Evolutionary conservation across 2,888 invertebrate species (phyloP), one percentile per base, ranked within the genome.

Genomic region (Mesorhabditis sp.): DNA sequence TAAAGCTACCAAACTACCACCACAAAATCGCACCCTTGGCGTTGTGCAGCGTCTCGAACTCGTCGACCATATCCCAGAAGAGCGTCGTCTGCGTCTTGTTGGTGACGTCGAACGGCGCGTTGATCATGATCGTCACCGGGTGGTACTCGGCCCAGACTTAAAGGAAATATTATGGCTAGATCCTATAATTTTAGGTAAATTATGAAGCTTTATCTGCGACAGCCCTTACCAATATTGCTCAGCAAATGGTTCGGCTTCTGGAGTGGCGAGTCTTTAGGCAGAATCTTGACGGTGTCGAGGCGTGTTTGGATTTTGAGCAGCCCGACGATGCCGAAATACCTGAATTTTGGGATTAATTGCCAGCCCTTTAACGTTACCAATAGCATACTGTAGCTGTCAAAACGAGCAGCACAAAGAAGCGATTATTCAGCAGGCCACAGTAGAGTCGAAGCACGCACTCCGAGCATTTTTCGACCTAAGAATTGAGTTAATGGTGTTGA

Each of bases 101-200:
- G 13, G 74, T 62, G 43, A 83, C 64, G 67, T 84, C 76, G 58
- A 84, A 67, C 5, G 80, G 82, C 3, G 69, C 58, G 67, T 83
- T 83, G 41, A 84, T 74, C 43, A 84, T 67, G 15, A 85, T 76
- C 4, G 83, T 83, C 62, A 84, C 83, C 4, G 85, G 80, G 44
- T 83, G 83, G 70, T 85, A 82, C 67, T 85, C 82, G 43, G 75
- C 76, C 84, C 84, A 85, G 4, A 85, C 83, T 70, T 74, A 69
- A 74, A 68, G 3, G n/a, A 10, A n/a, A 45, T 7, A 42, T 45
- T 4, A 15, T 50, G 42, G 43, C 43, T 41, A 28, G 43, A 1
- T 42, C 5, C 66, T 15, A 15, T 13, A 63, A 10, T 63, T 58
- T 58, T n/a, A 58, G 58, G 58, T 63, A 63, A 7, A 65, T 28